phyloP scores from a whole-genome alignment of 2,888 invertebrate species.

The Eupithecia abbreviata region DNA sequence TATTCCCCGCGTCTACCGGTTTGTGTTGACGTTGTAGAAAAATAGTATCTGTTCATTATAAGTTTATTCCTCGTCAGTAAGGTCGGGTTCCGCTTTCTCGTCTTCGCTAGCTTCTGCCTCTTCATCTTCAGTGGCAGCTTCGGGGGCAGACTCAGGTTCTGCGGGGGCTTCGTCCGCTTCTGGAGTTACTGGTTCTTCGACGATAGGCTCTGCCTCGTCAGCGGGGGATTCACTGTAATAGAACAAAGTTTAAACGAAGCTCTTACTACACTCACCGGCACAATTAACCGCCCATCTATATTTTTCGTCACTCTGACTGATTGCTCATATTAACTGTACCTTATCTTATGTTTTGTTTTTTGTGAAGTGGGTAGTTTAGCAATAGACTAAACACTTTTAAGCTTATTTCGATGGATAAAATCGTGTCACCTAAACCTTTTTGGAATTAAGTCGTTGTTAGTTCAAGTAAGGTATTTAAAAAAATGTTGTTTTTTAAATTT shows the following conservation, averaged over 20 bases:
- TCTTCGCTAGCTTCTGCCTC: conserved; percentile 75
- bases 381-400: too few relatives aligned
- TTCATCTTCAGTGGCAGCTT: conserved; percentile 47
- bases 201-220: conserved; percentile 72
- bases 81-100: conserved; percentile 79
- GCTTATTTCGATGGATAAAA: too few relatives aligned
- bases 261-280: neutral
- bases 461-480: neutral
- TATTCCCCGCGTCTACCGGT: neutral
- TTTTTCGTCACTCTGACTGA: too few relatives aligned
- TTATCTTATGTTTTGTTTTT: too few relatives aligned
- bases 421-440: too few relatives aligned
- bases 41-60: conserved; percentile 40
- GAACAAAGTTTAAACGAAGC: neutral
- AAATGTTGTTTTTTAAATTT: neutral
- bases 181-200: conserved; percentile 80
- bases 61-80: conserved; percentile 80
- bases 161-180: conserved; percentile 62
- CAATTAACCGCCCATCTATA: too few relatives aligned
- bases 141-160: conserved; percentile 42
- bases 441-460: neutral
- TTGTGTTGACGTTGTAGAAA: conserved; percentile 39
- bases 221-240: conserved; percentile 64
- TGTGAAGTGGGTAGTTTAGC: too few relatives aligned
- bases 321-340: too few relatives aligned